Percentiles rank a stretch among this genome's conserved stretches.
Evolutionary conservation across 2,888 invertebrate species (phyloP).

Genomic region (Gymnosoma rotundatum): DNA sequence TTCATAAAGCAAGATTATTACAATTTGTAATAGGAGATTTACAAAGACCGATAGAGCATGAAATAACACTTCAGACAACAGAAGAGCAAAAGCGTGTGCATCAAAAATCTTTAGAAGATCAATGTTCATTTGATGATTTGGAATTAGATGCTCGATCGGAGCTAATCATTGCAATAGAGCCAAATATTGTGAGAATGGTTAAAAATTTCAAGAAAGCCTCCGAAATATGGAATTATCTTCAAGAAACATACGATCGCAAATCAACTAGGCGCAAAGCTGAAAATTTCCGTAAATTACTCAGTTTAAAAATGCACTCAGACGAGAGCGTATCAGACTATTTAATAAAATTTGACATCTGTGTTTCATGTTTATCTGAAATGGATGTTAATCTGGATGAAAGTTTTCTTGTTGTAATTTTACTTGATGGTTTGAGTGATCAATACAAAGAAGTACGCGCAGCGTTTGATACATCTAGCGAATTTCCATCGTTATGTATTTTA

Average conservation of each 20-base stretch:
- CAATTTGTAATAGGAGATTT: slow-evolving; percentile 8
- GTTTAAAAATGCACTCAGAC: slow-evolving; percentile 28
- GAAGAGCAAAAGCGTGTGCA: slow-evolving; percentile 9
- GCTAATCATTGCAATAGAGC: slow-evolving; percentile 24
- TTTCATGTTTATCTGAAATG: slow-evolving; percentile 38
- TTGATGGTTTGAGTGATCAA: slow-evolving; percentile 24
- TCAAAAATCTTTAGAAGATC: slow-evolving; percentile 27
- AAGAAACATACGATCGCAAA: slow-evolving; percentile 37
- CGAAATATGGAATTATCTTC: slow-evolving; percentile 40
- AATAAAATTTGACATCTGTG: slow-evolving; percentile 35
- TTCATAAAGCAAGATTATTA: slow-evolving; percentile 20
- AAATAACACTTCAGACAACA: neutral
- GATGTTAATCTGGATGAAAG: slow-evolving; percentile 35
- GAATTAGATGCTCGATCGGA: slow-evolving; percentile 38
- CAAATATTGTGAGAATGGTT: slow-evolving; percentile 37
- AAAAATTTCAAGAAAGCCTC: slow-evolving; percentile 16
- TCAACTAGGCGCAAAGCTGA: slow-evolving; percentile 36
- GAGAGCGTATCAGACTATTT: slow-evolving; percentile 6
- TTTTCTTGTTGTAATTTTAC: slow-evolving; percentile 27
- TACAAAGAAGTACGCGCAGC: slow-evolving; percentile 34
- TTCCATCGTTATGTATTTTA: slow-evolving; percentile 10
- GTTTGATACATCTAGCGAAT: slow-evolving; percentile 38
- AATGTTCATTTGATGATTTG: slow-evolving; percentile 8
- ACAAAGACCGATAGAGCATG: neutral
- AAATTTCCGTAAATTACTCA: slow-evolving; percentile 40